phyloP scores from a whole-genome alignment of 2,888 invertebrate species.

The Pomacea canaliculata region DNA sequence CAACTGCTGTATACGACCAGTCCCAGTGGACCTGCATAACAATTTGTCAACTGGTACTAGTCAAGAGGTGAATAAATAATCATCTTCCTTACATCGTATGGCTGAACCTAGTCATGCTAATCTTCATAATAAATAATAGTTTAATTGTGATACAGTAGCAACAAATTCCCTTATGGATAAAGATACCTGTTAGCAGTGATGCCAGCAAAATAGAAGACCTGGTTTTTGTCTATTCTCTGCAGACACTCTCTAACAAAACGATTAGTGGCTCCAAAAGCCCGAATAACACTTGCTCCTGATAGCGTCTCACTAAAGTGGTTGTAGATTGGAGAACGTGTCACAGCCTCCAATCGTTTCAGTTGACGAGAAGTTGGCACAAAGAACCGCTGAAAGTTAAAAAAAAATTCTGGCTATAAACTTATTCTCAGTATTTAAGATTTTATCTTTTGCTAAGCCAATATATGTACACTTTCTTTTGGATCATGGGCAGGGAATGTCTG shows the following conservation, averaged over 20 bases:
- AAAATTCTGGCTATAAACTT: too few species aligned
- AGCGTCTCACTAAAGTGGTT: slow-evolving; percentile 59
- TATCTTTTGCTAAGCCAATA: not conserved
- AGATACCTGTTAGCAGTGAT: slow-evolving; percentile 41
- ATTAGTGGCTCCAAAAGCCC: slow-evolving; percentile 50
- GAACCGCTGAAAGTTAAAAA: slow-evolving; percentile 48
- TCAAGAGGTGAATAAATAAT: too few species aligned
- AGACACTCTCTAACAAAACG: slow-evolving; percentile 47
- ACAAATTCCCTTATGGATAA: too few species aligned
- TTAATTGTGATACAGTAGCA: too few species aligned
- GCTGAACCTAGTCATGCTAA: too few species aligned
- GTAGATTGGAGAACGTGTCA: slow-evolving; percentile 61
- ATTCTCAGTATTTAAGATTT: not conserved
- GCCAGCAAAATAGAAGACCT: slow-evolving; percentile 76
- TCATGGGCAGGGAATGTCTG: too few species aligned
- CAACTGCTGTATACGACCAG: too few species aligned
- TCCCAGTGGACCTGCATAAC: too few species aligned
- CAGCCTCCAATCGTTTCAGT: slow-evolving; percentile 62
- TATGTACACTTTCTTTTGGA: too few species aligned
- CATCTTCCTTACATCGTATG: too few species aligned
- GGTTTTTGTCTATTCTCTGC: slow-evolving; percentile 69
- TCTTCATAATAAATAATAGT: too few species aligned
- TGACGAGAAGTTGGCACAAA: slow-evolving; percentile 71
- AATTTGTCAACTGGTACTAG: too few species aligned
- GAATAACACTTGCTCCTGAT: slow-evolving; percentile 71